Evolutionary conservation across 1,140 invertebrate genomes (phyloP), one percentile per base, ranked within the genome.

Genomic region (Lithobius niger): DNA sequence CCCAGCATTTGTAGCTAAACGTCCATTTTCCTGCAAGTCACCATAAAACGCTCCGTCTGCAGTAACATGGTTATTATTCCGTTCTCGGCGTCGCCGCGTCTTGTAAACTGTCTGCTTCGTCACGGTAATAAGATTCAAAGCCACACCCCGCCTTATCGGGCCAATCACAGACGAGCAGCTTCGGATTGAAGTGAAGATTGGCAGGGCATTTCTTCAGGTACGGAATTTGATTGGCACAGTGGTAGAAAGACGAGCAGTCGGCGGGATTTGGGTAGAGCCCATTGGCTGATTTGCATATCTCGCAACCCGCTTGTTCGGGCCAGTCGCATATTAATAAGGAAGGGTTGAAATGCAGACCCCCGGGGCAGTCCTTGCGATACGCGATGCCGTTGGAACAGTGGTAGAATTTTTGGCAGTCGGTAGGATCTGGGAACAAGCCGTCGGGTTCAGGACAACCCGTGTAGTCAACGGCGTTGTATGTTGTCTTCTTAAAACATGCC

Each of bases 331-430:
- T 48, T 3, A 47, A 16, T 13, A 52, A 49, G 3, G 26, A 19
- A 0, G 56, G 52, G 28, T 60, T 64, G 47, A 61, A 65, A 40
- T 62, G 57, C 10, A 63, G 55, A 24, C 45, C 44, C 1, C 31
- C 57, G 0, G 59, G 57, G 4, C 56, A 54, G 25, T 59, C 58
- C 19, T 62, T 49, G 6, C n/a, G 6, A 13, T 55, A 45, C 0
- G 64, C 53, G 21, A 58, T 27, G 15, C 61, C 62, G 18, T 61
- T 54, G 3, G 57, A 57, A 36, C 65, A 66, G 28, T 64, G 56
- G 40, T 57, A 64, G 31, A 60, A 64, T 2, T 47, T 58, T 15
- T 27, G 44, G 22, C 63, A 64, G 19, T 62, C 48, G 2, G 16
- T 24, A 13, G 56, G 56, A 51, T 64, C 60, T 3, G 58, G 58